Conservation (phyloP, 2,113 vertebrate species). For the Rana temporaria region DNA sequence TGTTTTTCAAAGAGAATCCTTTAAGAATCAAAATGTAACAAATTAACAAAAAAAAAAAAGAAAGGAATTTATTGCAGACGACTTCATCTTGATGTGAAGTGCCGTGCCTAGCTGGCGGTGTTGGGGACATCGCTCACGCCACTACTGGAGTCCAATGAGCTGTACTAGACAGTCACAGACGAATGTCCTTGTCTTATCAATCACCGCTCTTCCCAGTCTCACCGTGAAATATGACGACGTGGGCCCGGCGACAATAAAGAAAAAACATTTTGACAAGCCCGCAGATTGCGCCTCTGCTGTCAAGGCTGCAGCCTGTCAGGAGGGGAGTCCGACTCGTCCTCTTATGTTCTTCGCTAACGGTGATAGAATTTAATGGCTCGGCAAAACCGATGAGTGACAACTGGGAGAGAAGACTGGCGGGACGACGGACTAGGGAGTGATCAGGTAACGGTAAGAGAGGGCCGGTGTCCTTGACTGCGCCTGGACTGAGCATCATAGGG, state of each 20-base stretch:
- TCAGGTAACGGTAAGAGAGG: background rate
- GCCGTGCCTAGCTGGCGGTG: too few relatives aligned
- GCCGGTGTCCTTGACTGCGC: background rate
- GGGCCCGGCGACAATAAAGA: background rate
- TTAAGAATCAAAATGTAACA: too few relatives aligned
- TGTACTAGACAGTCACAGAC: background rate
- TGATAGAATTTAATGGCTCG: conserved; percentile 39
- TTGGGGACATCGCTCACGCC: too few relatives aligned
- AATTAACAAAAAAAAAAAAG: too few relatives aligned
- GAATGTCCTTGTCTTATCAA: conserved; percentile 40
- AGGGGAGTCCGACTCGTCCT: background rate
- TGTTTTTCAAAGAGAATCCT: too few relatives aligned
- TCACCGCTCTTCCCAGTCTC: background rate
- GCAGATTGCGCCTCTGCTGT: conserved; percentile 7
- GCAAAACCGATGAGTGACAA: conserved; percentile 30
- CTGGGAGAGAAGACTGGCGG: background rate
- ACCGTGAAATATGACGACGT: background rate
- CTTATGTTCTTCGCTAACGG: background rate
- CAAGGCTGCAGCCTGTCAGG: conserved; percentile 1
- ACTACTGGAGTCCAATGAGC: too few relatives aligned
- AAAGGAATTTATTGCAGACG: too few relatives aligned
- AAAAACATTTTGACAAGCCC: background rate
- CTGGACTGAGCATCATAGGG: too few relatives aligned
- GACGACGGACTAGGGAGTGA: background rate
- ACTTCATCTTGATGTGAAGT: too few relatives aligned